Conservation (phyloP, 2,113 vertebrate species). For the Scolopax mira region DNA sequence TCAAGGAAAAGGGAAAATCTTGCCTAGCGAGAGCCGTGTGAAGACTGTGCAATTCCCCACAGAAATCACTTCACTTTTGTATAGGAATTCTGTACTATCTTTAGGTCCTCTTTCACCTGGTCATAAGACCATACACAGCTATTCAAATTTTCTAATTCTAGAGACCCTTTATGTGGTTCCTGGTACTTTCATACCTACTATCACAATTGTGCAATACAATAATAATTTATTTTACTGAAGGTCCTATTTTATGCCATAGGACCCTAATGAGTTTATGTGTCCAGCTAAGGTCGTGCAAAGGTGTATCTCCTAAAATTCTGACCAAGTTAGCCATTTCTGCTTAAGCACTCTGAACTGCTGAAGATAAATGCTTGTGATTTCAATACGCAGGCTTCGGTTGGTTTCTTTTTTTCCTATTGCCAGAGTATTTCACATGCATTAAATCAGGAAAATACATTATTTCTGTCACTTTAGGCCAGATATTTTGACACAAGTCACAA, state of each 20-base stretch:
- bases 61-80: not conserved
- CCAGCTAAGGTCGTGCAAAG: not conserved
- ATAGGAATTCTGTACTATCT: not conserved
- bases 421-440: constrained; percentile 22
- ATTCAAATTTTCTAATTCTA: not conserved
- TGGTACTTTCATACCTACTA: not conserved
- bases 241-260: not conserved
- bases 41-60: not conserved
- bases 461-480: constrained; percentile 27
- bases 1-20: not conserved
- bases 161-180: not conserved
- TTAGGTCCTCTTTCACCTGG: not conserved
- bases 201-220: not conserved
- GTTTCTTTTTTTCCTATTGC: not conserved
- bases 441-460: constrained; percentile 19
- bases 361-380: not conserved
- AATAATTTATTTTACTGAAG: not conserved
- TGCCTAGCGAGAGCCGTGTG: not conserved
- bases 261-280: not conserved
- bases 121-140: not conserved
- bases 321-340: not conserved
- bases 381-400: not conserved
- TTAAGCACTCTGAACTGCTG: not conserved
- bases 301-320: not conserved
- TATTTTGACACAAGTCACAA: constrained; percentile 55